Conservation (phyloP, 1,140 invertebrate genomes). For the Cyclargus thomasi region DNA sequence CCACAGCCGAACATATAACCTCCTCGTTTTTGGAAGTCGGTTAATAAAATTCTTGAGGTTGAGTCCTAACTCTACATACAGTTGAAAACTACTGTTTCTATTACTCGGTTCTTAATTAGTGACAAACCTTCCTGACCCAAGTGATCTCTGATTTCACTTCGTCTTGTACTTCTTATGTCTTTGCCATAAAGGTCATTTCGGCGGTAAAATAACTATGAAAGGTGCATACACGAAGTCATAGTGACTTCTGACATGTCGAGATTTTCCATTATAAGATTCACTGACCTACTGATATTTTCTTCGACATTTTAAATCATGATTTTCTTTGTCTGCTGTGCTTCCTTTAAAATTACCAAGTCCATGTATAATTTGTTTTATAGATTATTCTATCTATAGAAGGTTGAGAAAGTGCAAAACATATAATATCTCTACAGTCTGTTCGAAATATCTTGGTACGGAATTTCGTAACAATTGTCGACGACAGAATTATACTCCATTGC, state of each 20-base stretch:
- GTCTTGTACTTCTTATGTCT: too few relatives aligned
- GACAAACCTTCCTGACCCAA: neutral
- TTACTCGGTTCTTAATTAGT: neutral
- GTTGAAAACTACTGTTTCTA: neutral
- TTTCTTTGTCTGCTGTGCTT: neutral
- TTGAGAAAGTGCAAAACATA: too few relatives aligned
- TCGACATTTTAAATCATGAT: neutral
- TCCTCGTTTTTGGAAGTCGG: too few relatives aligned
- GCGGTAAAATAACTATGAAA: too few relatives aligned
- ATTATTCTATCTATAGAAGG: too few relatives aligned
- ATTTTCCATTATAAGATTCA: slow-evolving; percentile 1
- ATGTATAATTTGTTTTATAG: neutral
- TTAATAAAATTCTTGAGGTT: too few relatives aligned
- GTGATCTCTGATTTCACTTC: neutral
- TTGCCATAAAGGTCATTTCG: too few relatives aligned
- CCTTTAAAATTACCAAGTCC: neutral
- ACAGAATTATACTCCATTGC: too few relatives aligned
- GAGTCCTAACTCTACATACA: neutral
- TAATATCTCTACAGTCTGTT: too few relatives aligned
- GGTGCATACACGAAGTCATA: neutral
- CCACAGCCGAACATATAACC: too few relatives aligned
- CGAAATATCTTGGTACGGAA: too few relatives aligned
- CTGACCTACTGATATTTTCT: neutral
- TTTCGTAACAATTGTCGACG: too few relatives aligned
- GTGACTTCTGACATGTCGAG: slow-evolving; percentile 6